Evolutionary conservation across 2,888 invertebrate genomes (phyloP).

Genomic region (Stenurella melanura): DNA sequence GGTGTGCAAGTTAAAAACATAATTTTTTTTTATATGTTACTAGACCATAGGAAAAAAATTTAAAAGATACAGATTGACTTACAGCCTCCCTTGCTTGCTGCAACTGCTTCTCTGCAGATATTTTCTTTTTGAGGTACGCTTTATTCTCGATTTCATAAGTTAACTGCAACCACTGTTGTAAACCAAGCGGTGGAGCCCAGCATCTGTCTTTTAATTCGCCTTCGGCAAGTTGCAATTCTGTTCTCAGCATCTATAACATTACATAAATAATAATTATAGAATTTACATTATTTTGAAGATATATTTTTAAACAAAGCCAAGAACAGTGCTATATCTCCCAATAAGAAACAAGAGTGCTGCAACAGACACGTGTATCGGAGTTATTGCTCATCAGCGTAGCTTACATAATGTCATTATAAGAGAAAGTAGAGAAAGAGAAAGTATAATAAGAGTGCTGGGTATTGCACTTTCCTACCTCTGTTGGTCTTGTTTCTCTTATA

Average conservation of each 20-base stretch:
- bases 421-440: too few relatives aligned
- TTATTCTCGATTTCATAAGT: conserved; percentile 97
- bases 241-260: conserved; percentile 81
- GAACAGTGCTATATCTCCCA: too few relatives aligned
- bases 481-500: too few relatives aligned
- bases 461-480: too few relatives aligned
- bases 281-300: too few relatives aligned
- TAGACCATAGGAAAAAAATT: conserved; percentile 3
- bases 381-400: too few relatives aligned
- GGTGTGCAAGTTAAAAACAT: too few relatives aligned
- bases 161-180: conserved; percentile 96
- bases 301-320: too few relatives aligned
- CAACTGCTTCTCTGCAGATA: conserved; percentile 87
- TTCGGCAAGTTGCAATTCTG: conserved; percentile 90
- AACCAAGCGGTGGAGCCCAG: conserved; percentile 90
- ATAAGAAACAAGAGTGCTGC: too few relatives aligned
- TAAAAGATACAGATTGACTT: conserved; percentile 67
- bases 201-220: conserved; percentile 92
- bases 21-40: not conserved
- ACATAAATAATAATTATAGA: not conserved
- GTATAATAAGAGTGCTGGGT: too few relatives aligned
- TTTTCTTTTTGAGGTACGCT: conserved; percentile 89
- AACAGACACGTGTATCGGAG: too few relatives aligned
- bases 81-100: conserved; percentile 93
- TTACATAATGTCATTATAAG: too few relatives aligned